Evolutionary conservation across 2,797 vertebrate genomes (phyloP), one percentile per base, ranked within the genome.

Genomic region (Coregonus suidteri): DNA sequence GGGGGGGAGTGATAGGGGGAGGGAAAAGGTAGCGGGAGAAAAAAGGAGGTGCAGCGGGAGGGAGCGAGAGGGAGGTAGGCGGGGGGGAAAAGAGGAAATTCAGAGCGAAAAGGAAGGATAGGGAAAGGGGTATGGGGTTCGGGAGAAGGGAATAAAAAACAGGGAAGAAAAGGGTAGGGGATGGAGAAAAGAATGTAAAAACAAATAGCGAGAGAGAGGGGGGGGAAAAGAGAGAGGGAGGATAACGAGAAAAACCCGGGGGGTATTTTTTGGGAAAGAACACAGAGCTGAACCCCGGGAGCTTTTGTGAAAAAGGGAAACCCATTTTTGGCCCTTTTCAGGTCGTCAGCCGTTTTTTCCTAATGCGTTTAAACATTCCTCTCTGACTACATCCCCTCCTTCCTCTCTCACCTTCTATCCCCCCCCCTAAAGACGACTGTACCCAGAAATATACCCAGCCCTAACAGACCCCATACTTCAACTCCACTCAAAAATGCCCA

Each of bases 261-360:
- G 69, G 41, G n/a, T 71, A 6, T 14, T 30, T 6, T 71, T 53
- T 30, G 47, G 13, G n/a, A n/a, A n/a, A 52, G 18, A 71, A 30
- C n/a, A 71, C 70, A 30, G 47, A 30, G 70, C 20, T 62, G 59
- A 62, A 31, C 47, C 31, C 70, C 3, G 11, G 11, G 41, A 71
- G 47, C 41, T 71, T 20, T 20, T 20, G 35, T 70, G 35, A 37
- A 69, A n/a, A n/a, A 76, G 75, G 62, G n/a, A n/a, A n/a, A n/a
- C n/a, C n/a, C n/a, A n/a, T n/a, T n/a, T 52, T 69, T 25, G 70
- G 59, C 74, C n/a, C n/a, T 68, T 75, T 75, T 53, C 20, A 74
- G n/a, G 52, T 9, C n/a, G 69, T 77, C 56, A 72, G 69, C 70
- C 70, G 16, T 68, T 68, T n/a, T n/a, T n/a, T n/a, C n/a, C n/a